phyloP scores from a whole-genome alignment of 2,113 vertebrate species.

The Lagopus leucura region DNA sequence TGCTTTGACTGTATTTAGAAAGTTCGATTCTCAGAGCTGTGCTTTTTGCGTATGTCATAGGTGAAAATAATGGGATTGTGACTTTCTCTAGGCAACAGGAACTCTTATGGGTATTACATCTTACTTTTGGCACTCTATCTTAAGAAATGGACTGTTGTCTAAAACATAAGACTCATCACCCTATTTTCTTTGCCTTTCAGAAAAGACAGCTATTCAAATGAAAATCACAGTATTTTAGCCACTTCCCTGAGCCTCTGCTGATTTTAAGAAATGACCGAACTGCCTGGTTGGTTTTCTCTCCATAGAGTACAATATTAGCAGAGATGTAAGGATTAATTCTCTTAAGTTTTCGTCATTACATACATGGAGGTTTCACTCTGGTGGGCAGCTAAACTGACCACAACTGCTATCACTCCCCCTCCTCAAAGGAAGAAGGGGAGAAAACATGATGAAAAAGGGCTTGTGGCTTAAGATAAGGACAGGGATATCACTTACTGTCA shows the following conservation, averaged over 20 bases:
- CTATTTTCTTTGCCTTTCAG: neutral
- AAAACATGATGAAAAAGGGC: no score
- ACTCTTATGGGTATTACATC: neutral
- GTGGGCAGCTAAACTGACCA: no score
- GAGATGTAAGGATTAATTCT: neutral
- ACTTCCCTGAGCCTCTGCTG: neutral
- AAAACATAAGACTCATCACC: neutral
- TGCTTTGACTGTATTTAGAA: neutral
- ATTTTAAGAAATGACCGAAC: neutral
- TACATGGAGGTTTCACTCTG: no score
- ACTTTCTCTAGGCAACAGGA: neutral
- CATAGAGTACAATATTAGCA: neutral
- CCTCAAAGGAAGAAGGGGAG: no score
- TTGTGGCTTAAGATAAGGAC: no score
- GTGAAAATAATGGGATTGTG: neutral
- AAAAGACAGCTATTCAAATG: neutral
- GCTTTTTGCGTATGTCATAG: neutral
- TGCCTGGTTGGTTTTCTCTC: neutral
- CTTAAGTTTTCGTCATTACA: neutral
- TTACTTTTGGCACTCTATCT: neutral
- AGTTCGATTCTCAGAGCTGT: neutral
- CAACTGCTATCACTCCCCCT: no score
- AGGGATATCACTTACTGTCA: no score
- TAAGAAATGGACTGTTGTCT: neutral
- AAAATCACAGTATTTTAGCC: neutral